Evolutionary conservation across 1,140 invertebrate species (phyloP).

Genomic region (Eueides isabella): DNA sequence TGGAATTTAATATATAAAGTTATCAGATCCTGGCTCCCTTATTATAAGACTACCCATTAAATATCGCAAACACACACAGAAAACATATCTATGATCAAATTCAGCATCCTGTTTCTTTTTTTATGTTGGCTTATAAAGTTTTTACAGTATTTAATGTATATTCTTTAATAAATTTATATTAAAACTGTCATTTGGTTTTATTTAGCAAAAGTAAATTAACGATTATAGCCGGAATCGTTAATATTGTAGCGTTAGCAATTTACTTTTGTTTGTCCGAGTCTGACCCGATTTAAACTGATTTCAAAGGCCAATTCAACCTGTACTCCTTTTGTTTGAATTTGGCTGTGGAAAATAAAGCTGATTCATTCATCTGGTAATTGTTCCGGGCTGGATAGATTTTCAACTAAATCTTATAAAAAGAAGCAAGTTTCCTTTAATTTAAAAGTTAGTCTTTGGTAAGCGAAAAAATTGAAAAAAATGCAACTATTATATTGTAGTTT

Average conservation of each 20-base stretch:
- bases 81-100: too few species aligned
- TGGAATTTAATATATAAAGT: too few species aligned
- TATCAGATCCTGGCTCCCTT: too few species aligned
- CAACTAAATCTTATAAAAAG: conserved; percentile 24
- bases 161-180: background rate
- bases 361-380: conserved; percentile 44
- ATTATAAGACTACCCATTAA: too few species aligned
- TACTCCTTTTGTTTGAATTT: conserved; percentile 69
- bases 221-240: conserved; percentile 25
- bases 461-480: background rate
- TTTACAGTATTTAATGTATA: background rate
- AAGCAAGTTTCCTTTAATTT: conserved; percentile 11
- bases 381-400: conserved; percentile 21
- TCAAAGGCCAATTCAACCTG: conserved; percentile 69
- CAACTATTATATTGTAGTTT: too few species aligned
- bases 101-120: too few species aligned
- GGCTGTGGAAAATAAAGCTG: conserved; percentile 58
- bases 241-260: conserved; percentile 52
- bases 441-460: background rate
- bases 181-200: conserved; percentile 4
- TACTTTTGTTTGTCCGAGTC: conserved; percentile 60
- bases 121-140: too few species aligned
- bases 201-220: conserved; percentile 17
- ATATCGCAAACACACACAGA: too few species aligned
- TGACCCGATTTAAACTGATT: conserved; percentile 68